Evolutionary conservation across 2,888 invertebrate species (phyloP), one percentile per base, ranked within the genome.

Genomic region (Folsomia manolachei): DNA sequence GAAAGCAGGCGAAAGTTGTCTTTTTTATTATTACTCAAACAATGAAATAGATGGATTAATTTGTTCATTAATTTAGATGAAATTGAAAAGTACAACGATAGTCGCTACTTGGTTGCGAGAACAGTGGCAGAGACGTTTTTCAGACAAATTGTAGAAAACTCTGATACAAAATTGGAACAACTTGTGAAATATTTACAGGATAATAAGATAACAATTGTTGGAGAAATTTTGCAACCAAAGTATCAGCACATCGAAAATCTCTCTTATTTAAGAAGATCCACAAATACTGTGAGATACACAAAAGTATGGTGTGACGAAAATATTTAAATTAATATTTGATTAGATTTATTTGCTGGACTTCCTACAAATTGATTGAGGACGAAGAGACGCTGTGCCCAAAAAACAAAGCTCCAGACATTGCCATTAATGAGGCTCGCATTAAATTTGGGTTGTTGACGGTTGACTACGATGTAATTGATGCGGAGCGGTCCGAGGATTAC

Each of bases 191-290:
- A 78, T 69, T 70, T 81, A 27, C 76, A 78, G 62, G 63, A 73
- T 24, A 79, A 80, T 2, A 75, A 80, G 52, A 82, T 82, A 69
- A 85, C 85, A 7, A 82, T 82, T 18, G 83, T 85, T 14, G 82
- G 83, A 81, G 85, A 85, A 78, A 82, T 85, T 63, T 79, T 85
- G 4, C 82, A 83, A 27, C 84, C 84, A 9, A 75, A 80, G 7
- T 83, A 84, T 77, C 85, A 85, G 74, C 85, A 85, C 80, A 83
- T 85, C 19, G 85, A 84, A 70, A 82, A 84, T 75, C 80, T 85
- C 1, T 83, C 83, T 23, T 71, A 82, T 73, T 79, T 84, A 51
- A 69, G 77, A 68, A 81, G 81, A 23, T n/a, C n/a, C n/a, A n/a
- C n/a, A n/a, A n/a, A n/a, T n/a, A n/a, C n/a, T n/a, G n/a, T n/a